phyloP scores from a whole-genome alignment of 2,113 vertebrate genomes.

The Cyanoderma ruficeps region DNA sequence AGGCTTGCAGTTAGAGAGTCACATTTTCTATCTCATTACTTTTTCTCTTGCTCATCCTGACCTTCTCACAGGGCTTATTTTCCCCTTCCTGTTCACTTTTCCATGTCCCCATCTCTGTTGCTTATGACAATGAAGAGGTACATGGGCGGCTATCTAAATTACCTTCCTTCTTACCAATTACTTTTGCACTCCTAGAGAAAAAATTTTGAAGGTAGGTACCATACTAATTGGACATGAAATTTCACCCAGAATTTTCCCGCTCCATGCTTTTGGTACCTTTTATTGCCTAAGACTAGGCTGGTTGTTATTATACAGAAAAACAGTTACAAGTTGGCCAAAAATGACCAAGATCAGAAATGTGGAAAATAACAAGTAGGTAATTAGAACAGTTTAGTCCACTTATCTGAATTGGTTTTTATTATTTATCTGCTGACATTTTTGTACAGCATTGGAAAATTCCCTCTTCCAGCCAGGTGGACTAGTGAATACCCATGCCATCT shows the following conservation, averaged over 20 bases:
- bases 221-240: not conserved
- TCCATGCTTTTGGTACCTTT: not conserved
- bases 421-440: constrained; percentile 10
- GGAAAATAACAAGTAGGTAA: not conserved
- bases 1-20: not conserved
- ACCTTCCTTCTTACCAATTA: not conserved
- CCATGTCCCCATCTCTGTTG: fast-evolving
- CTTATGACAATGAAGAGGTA: not conserved
- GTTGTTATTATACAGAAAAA: not conserved
- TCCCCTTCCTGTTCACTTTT: not conserved
- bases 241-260: not conserved
- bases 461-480: constrained; percentile 34
- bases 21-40: constrained; percentile 10
- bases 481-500: constrained; percentile 54
- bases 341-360: not conserved
- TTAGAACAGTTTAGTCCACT: not conserved
- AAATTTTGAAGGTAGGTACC: not conserved
- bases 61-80: not conserved
- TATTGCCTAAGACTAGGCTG: not conserved
- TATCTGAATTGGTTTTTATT: not conserved
- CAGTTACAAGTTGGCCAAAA: not conserved
- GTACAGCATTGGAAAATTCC: not conserved
- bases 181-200: not conserved
- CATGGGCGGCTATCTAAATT: not conserved
- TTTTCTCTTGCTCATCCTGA: not conserved